Evolutionary conservation across 2,113 vertebrate species (phyloP).

Genomic region (human (Homo sapiens)): DNA sequence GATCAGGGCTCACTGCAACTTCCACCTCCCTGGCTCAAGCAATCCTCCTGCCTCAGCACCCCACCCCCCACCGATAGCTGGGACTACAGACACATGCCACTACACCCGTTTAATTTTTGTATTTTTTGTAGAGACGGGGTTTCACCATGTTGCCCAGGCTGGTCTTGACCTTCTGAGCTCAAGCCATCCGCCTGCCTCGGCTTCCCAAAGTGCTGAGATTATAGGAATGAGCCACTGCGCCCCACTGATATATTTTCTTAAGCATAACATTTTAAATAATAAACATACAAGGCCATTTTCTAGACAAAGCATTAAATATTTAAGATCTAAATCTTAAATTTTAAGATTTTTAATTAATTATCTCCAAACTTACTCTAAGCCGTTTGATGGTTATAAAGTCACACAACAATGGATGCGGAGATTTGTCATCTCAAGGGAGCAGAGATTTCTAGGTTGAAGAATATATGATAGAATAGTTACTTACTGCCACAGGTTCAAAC

Average conservation of each 20-base stretch:
- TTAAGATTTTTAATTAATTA: neutral
- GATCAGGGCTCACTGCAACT: neutral
- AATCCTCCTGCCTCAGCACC: neutral
- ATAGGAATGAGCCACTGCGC: neutral
- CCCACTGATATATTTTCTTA: neutral
- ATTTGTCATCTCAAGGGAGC: neutral
- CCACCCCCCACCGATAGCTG: neutral
- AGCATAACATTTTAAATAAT: neutral
- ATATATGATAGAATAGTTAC: neutral
- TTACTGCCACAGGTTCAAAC: neutral
- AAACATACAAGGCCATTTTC: neutral
- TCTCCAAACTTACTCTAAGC: neutral
- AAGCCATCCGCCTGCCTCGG: neutral
- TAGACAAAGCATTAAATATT: neutral
- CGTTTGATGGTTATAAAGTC: neutral
- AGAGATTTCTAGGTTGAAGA: neutral
- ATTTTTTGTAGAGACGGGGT: neutral
- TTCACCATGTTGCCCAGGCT: neutral
- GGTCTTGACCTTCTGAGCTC: neutral
- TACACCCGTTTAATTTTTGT: neutral
- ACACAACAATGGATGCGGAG: neutral
- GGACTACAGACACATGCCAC: neutral
- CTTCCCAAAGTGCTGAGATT: neutral
- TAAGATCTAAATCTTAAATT: neutral
- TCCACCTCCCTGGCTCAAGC: neutral